phyloP scores from a whole-genome alignment of 2,888 invertebrate species.

The Anorthoa munda region DNA sequence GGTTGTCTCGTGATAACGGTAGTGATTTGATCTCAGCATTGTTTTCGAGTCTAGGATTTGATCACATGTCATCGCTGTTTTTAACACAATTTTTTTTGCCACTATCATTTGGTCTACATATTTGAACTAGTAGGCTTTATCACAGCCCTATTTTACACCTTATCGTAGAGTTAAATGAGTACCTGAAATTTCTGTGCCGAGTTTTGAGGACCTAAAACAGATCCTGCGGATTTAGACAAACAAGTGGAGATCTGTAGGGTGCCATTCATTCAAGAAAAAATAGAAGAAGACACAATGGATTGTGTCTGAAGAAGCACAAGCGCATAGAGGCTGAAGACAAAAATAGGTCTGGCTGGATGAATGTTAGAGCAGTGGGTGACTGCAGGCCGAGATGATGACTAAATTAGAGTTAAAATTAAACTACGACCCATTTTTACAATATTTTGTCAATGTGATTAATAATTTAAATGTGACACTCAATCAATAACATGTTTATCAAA shows the following conservation, averaged over 20 bases:
- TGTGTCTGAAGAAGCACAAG: not conserved
- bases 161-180: not conserved
- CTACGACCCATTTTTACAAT: not conserved
- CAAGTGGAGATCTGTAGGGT: not conserved
- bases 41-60: constrained; percentile 4
- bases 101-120: not conserved
- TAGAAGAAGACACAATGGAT: not conserved
- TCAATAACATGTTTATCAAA: constrained; percentile 59
- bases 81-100: constrained; percentile 1
- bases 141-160: not conserved
- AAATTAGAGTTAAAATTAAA: not conserved
- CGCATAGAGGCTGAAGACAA: not conserved
- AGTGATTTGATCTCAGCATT: constrained; percentile 16
- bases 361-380: too few relatives aligned
- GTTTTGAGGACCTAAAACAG: not conserved
- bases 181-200: too few relatives aligned
- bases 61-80: too few relatives aligned
- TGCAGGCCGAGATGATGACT: not conserved
- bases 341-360: not conserved
- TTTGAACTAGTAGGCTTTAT: too few relatives aligned
- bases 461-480: constrained; percentile 40
- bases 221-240: not conserved
- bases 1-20: constrained; percentile 13
- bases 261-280: not conserved
- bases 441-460: constrained; percentile 26